Percentiles rank a stretch among this genome's conserved stretches.
Conservation (phyloP, 2,113 vertebrate genomes). For the Rhipidura dahli region DNA sequence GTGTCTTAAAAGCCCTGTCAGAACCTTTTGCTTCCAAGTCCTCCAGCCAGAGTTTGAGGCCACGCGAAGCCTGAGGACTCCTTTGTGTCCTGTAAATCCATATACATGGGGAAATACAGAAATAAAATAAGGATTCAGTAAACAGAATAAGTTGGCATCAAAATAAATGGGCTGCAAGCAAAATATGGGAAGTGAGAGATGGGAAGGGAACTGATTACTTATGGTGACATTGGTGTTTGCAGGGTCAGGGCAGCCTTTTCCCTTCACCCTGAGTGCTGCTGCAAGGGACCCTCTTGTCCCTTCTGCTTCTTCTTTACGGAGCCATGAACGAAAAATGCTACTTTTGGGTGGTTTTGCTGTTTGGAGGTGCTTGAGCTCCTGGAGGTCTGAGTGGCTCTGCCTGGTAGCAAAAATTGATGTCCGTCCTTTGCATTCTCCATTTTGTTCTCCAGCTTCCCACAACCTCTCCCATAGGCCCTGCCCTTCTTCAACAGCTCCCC, state of each 20-base stretch:
- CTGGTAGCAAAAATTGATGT: fast-evolving
- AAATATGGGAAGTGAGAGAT: background rate
- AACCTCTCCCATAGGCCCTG: background rate
- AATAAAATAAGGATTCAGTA: background rate
- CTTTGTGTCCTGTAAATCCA: background rate
- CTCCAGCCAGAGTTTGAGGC: background rate
- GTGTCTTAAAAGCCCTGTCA: background rate
- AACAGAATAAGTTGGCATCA: background rate
- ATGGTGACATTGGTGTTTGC: background rate
- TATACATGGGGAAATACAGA: background rate
- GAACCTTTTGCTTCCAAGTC: background rate
- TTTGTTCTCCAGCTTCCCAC: background rate
- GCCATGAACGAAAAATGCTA: background rate
- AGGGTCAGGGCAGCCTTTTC: background rate
- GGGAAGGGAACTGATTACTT: background rate
- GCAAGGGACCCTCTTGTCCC: background rate
- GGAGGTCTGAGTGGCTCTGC: background rate
- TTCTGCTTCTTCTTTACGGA: background rate
- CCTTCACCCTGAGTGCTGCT: background rate
- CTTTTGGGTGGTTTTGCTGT: background rate
- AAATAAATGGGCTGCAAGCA: background rate
- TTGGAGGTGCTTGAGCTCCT: background rate
- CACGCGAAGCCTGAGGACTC: background rate
- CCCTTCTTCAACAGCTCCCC: background rate
- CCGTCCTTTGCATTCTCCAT: fast-evolving